phyloP scores from a whole-genome alignment of 2,797 vertebrate genomes.

The Novumbra hubbsi region DNA sequence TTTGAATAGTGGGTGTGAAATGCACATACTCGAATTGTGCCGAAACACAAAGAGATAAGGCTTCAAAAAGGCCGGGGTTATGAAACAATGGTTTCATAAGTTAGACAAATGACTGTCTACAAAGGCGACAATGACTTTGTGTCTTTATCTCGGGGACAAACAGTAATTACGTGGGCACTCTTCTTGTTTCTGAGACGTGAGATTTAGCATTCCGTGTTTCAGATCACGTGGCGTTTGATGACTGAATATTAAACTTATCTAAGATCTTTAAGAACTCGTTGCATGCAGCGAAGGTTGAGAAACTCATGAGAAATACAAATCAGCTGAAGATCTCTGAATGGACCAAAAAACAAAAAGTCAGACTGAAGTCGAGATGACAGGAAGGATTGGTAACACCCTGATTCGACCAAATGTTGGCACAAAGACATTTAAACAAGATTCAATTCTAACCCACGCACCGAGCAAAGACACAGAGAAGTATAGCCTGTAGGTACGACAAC shows the following conservation, averaged over 20 bases:
- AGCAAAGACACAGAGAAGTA: neutral
- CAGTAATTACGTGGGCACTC: neutral
- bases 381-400: neutral
- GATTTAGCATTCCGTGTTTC: constrained; percentile 24
- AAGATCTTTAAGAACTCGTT: constrained; percentile 15
- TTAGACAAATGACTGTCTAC: constrained; percentile 17
- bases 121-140: constrained; percentile 33
- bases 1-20: constrained; percentile 38
- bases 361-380: neutral
- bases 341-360: constrained; percentile 7
- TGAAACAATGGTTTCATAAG: constrained; percentile 17
- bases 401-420: neutral
- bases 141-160: constrained; percentile 2
- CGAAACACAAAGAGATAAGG: constrained; percentile 19
- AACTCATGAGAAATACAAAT: constrained; percentile 21
- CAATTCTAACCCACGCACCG: neutral
- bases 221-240: constrained; percentile 33
- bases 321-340: constrained; percentile 33
- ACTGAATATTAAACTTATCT: constrained; percentile 29
- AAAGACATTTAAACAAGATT: neutral
- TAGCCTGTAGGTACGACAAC: neutral
- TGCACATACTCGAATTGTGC: constrained; percentile 9
- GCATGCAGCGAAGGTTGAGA: constrained; percentile 9
- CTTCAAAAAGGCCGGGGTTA: neutral
- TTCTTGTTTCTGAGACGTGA: constrained; percentile 4